These are phyloP conservation scores for Rhynchomys soricoides DNA, from an alignment of 2,113 vertebrate species.

Conservation along the genomic window DNA sequence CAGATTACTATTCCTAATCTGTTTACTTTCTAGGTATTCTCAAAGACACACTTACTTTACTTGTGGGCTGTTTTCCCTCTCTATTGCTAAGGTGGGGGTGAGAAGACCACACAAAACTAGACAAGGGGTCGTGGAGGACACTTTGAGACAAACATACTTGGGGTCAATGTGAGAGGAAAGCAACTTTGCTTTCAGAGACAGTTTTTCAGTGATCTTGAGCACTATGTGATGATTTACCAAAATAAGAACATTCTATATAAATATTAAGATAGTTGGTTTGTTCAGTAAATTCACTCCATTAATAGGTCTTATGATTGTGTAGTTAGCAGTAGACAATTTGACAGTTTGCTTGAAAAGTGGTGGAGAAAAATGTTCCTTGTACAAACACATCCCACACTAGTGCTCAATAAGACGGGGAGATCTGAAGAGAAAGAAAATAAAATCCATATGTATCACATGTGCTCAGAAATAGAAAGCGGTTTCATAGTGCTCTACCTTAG, in stretches of 20 bases:
- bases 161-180: background rate
- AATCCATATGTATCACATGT: slow-evolving; percentile 2
- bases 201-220: background rate
- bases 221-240: background rate
- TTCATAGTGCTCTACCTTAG: background rate
- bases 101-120: no score
- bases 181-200: background rate
- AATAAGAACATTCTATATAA: background rate
- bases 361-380: slow-evolving; percentile 45
- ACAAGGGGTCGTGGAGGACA: background rate
- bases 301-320: background rate
- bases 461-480: slow-evolving; percentile 48
- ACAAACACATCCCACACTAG: slow-evolving; percentile 34
- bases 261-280: slow-evolving; percentile 38
- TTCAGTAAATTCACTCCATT: slow-evolving; percentile 30
- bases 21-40: background rate
- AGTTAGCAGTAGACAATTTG: slow-evolving; percentile 30
- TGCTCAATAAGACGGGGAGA: background rate
- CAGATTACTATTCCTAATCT: no score
- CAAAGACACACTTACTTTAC: background rate
- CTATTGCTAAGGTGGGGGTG: no score
- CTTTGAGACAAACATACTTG: background rate
- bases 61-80: background rate
- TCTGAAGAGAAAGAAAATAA: slow-evolving; percentile 22
- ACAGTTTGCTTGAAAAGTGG: slow-evolving; percentile 20